Percentiles rank a stretch among this genome's conserved stretches.
These are phyloP conservation scores for Drosophila lowei DNA, from an alignment of 1,140 invertebrate species.

Conservation along the genomic window DNA sequence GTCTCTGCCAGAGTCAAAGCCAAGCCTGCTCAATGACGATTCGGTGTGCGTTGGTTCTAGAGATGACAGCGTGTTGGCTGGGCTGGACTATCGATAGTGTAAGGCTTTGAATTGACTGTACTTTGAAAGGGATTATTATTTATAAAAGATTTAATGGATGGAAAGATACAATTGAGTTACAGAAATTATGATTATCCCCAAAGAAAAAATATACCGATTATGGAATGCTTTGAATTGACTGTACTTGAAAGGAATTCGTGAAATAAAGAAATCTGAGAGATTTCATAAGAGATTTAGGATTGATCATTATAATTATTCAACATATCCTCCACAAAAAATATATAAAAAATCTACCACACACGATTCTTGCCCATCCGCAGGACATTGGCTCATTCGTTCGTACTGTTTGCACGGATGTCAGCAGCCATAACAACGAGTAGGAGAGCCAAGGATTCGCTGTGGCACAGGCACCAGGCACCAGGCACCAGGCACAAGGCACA, in stretches of 20 bases:
- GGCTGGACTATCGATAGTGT: too few species aligned
- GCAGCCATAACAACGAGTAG: conserved; percentile 63
- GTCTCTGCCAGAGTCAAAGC: conserved; percentile 1
- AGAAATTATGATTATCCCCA: too few species aligned
- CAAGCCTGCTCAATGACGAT: conserved; percentile 33
- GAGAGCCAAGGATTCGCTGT: conserved; percentile 23
- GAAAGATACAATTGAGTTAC: too few species aligned
- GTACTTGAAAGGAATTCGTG: too few species aligned
- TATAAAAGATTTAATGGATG: too few species aligned
- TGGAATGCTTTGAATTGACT: too few species aligned
- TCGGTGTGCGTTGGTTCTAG: conserved; percentile 31
- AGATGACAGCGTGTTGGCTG: conserved; percentile 27
- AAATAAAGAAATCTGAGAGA: not conserved
- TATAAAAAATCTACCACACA: not conserved
- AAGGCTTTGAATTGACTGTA: too few species aligned
- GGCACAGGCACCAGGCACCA: not conserved
- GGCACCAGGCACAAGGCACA: conserved; percentile 11
- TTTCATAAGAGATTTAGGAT: not conserved
- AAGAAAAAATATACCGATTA: too few species aligned
- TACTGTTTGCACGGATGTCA: conserved; percentile 72
- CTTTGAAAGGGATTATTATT: too few species aligned
- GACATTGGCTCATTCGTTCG: conserved; percentile 1
- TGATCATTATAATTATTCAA: too few species aligned
- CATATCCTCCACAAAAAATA: too few species aligned
- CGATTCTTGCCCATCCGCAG: conserved; percentile 1